Conservation (phyloP, 1,140 invertebrate genomes). For the Brachionus angularis region DNA sequence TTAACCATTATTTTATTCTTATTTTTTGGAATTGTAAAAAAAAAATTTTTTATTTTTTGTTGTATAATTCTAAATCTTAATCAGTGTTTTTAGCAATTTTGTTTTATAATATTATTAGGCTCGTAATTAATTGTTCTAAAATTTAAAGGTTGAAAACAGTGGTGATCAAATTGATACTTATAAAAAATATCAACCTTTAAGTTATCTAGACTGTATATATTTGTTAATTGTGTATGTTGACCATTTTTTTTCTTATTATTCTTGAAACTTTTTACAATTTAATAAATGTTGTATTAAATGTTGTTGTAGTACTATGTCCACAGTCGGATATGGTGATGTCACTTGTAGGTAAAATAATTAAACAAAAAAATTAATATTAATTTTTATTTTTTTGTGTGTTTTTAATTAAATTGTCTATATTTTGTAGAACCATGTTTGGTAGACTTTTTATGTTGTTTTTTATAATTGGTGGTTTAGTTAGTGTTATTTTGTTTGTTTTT, state of each 20-base stretch:
- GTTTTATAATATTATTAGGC: background rate
- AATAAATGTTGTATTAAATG: background rate
- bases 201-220: slow-evolving; percentile 9
- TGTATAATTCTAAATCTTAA: background rate
- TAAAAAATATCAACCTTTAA: slow-evolving; percentile 1
- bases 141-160: slow-evolving; percentile 34
- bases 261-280: background rate
- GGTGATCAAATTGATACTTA: background rate
- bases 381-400: background rate
- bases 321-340: slow-evolving; percentile 56
- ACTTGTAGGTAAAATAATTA: slow-evolving; percentile 47
- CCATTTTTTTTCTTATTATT: background rate
- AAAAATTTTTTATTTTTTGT: background rate
- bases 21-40: slow-evolving; percentile 42
- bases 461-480: slow-evolving; percentile 57
- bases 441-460: slow-evolving; percentile 55
- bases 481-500: slow-evolving; percentile 52
- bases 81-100: background rate
- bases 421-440: slow-evolving; percentile 46
- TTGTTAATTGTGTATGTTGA: slow-evolving; percentile 7
- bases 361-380: background rate
- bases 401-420: background rate
- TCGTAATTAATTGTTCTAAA: background rate
- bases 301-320: slow-evolving; percentile 41
- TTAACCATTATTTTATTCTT: slow-evolving; percentile 26